phyloP scores from a whole-genome alignment of 2,888 invertebrate species.

The Pristionchus maxplancki region DNA sequence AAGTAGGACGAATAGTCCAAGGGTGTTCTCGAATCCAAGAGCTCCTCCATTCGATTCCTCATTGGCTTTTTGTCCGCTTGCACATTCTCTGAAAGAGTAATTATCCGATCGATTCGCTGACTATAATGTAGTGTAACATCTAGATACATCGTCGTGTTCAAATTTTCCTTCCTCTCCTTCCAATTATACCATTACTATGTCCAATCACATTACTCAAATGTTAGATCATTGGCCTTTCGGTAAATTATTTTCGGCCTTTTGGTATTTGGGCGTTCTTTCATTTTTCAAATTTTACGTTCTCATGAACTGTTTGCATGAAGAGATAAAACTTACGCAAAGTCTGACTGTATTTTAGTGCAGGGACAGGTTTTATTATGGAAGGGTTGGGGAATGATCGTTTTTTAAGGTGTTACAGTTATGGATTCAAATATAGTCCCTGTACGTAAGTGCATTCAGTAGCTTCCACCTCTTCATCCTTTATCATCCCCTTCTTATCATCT shows the following conservation, averaged over 20 bases:
- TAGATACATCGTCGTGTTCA: background rate
- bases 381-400: too few relatives aligned
- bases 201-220: background rate
- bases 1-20: constrained; percentile 95
- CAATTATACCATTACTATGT: background rate
- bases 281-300: background rate
- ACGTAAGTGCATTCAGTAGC: background rate
- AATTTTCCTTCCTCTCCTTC: background rate
- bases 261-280: background rate
- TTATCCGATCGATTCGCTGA: background rate
- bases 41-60: constrained; percentile 54
- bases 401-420: too few relatives aligned
- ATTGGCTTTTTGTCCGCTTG: background rate
- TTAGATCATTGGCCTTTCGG: background rate
- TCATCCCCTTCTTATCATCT: background rate
- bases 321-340: too few relatives aligned
- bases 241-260: background rate
- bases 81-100: constrained; percentile 48
- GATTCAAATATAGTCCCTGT: too few relatives aligned
- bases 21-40: constrained; percentile 85
- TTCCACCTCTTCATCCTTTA: background rate
- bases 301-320: background rate
- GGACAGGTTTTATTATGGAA: too few relatives aligned
- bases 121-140: background rate
- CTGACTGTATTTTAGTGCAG: too few relatives aligned